Percentiles rank a stretch among this genome's conserved stretches.
phyloP scores from a whole-genome alignment of 2,113 vertebrate species.

The Lepus europaeus region DNA sequence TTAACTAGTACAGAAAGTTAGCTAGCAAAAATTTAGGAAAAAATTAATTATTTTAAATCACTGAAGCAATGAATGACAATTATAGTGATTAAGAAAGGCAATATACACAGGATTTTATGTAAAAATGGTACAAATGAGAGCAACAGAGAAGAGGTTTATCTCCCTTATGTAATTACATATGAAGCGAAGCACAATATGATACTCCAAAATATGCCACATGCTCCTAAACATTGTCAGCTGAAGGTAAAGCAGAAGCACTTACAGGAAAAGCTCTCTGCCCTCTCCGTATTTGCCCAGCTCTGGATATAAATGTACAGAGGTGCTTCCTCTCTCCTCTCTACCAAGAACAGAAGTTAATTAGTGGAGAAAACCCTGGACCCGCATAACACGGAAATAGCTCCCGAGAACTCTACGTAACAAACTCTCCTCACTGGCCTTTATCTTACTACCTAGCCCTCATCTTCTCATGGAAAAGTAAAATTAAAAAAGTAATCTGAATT shows the following conservation, averaged over 20 bases:
- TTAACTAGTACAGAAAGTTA: not conserved
- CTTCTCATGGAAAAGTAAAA: no score
- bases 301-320: not conserved
- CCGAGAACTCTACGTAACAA: no score
- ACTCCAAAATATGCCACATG: not conserved
- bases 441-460: not conserved
- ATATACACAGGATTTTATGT: not conserved
- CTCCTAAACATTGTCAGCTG: no score
- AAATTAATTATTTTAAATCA: slow-evolving; percentile 24
- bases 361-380: not conserved
- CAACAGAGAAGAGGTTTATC: not conserved
- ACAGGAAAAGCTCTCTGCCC: not conserved
- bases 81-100: not conserved
- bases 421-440: not conserved
- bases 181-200: not conserved
- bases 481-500: no score
- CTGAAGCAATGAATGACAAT: not conserved
- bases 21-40: slow-evolving; percentile 16
- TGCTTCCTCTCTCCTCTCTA: not conserved
- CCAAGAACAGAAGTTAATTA: not conserved
- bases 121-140: not conserved
- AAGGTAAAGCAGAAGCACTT: not conserved
- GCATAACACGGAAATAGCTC: not conserved
- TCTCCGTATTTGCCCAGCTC: not conserved
- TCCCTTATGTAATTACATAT: not conserved